These are phyloP conservation scores for Drosophila willistoni DNA, from an alignment of 1,140 invertebrate species.

Conservation along the genomic window DNA sequence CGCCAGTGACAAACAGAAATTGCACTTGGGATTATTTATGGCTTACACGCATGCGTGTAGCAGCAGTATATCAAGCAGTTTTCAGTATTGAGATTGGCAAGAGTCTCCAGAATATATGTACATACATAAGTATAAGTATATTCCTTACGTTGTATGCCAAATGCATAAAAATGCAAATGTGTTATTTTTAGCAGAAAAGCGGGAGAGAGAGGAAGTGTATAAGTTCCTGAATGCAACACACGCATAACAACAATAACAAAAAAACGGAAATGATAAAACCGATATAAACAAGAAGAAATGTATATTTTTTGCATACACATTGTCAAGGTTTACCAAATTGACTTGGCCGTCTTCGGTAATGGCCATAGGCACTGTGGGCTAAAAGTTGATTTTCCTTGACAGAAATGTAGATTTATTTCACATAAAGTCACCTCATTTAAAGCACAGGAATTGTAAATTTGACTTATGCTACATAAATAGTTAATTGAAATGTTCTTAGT, in stretches of 20 bases:
- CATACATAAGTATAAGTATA: no score
- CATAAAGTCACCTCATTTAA: no score
- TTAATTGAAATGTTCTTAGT: no score
- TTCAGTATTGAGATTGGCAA: slow-evolving; percentile 59
- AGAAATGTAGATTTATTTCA: no score
- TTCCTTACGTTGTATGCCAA: slow-evolving; percentile 8
- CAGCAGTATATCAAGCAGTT: slow-evolving; percentile 3
- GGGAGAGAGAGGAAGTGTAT: neutral
- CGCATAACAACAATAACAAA: neutral
- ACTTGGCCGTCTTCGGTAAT: neutral
- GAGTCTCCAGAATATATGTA: slow-evolving; percentile 17
- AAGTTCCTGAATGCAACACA: slow-evolving; percentile 59
- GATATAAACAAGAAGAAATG: neutral
- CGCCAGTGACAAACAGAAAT: slow-evolving; percentile 42
- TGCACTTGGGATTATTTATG: slow-evolving; percentile 65
- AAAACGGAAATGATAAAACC: slow-evolving; percentile 72
- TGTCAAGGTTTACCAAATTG: slow-evolving; percentile 41
- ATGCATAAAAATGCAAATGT: neutral
- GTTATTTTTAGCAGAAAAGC: neutral
- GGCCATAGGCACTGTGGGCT: no score
- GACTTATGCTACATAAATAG: no score
- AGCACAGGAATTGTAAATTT: no score
- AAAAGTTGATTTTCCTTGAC: no score
- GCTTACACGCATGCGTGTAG: slow-evolving; percentile 61
- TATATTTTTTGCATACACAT: slow-evolving; percentile 29